Base-by-base conservation (phyloP, 2,113 vertebrate genomes). In the Pomatostomus ruficeps region DNA sequence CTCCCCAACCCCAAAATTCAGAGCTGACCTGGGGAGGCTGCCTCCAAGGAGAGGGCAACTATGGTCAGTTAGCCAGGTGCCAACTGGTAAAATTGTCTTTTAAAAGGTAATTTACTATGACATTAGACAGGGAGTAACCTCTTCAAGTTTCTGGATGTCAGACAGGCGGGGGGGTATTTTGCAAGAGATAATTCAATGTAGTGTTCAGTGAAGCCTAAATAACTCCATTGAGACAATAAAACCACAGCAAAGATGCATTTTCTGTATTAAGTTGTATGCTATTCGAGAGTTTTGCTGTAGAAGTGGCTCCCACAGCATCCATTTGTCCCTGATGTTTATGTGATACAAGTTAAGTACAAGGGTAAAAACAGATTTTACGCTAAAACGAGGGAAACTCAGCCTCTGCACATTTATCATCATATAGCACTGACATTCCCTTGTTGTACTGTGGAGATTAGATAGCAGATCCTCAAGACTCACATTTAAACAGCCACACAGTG, bases 81-180 rank as follows among this genome's bases (percentile, higher is more conserved):
- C 88, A 93, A 40, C 42, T 61, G 35, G 48, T 62, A 68, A 96
- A 94, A 89, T 11, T 71, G 16, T 86, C 48, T 92, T 62, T 89
- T 63, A 20, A 89, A 85, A 95, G 52, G 48, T 88, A 88, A 95
- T 93, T 89, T 67, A 35, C 57, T 88, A 17, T 75, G 91, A 91
- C 35, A 3, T 92, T 81, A 84, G 74, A 38, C n/a, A 54, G 38
- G 58, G 80, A 70, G 42, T 59, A 87, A 74, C 20, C 45, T 66
- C 76, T 92, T 89, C 33, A 65, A 58, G 66, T 80, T 92, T 81
- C 51, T 83, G 74, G 48, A 84, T 74, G 61, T 68, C 49, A 67
- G 57, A 38, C 20, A 82, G 73, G 28, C 3, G 11, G 6, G 12
- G n/a, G 7, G 13, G 12, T 51, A 38, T 88, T 85, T 68, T 87